Percentiles rank a stretch among this genome's conserved stretches.
phyloP scores from a whole-genome alignment of 2,113 vertebrate species.

The Tonatia bakeri region DNA sequence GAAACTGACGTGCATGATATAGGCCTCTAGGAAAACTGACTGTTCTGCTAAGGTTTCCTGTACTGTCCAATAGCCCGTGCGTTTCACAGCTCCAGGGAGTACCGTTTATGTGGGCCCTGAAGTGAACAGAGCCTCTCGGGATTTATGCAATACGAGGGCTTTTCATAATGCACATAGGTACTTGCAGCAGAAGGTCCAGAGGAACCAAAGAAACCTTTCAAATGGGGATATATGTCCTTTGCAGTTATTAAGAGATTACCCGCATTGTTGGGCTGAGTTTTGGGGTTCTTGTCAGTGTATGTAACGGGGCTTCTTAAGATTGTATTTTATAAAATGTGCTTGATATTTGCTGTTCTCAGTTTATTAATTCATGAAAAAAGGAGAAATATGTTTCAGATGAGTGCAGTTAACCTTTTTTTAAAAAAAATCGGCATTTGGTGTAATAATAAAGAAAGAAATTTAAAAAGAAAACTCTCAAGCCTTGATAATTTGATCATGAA shows the following conservation, averaged over 20 bases:
- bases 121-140: background rate
- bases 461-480: background rate
- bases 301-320: background rate
- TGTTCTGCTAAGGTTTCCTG: background rate
- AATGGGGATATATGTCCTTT: background rate
- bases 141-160: background rate
- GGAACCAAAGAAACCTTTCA: background rate
- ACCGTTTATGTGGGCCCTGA: background rate
- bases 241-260: background rate
- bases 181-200: background rate
- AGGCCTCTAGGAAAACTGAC: background rate
- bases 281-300: background rate
- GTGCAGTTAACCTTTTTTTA: background rate
- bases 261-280: background rate
- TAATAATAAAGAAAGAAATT: background rate
- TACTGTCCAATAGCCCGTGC: background rate
- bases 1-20: background rate
- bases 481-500: background rate
- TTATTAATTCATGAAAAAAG: background rate
- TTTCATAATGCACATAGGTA: background rate
- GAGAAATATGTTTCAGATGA: slow-evolving; percentile 16
- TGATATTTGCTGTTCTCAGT: background rate
- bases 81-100: background rate
- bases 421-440: background rate
- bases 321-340: background rate